Base-by-base conservation (phyloP, 2,113 vertebrate genomes). In the Origma solitaria region DNA sequence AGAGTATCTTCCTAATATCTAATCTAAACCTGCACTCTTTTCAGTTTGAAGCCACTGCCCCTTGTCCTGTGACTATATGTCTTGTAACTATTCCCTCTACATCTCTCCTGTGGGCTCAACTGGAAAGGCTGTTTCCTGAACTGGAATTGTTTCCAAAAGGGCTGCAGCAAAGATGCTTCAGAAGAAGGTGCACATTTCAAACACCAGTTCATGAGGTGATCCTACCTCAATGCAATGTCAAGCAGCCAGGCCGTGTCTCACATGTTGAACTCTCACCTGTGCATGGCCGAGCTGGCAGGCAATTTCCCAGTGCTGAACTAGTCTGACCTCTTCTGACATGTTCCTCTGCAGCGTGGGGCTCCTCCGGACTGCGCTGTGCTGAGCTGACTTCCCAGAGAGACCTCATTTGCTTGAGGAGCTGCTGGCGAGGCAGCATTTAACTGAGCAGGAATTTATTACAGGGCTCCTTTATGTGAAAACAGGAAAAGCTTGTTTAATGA, bases 401-500 rank as follows among this genome's bases (percentile, higher is more conserved):
- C 68, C 72, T 93, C 80, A 62, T 90, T 88, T 65, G 77, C 51
- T 81, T 86, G 33, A 82, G 78, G 91, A 96, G 78, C 91, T 97
- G 88, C 86, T 18, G 0, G 62, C 72, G 81, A 92, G 96, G 92
- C 86, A 95, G 60, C 86, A 47, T 78, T 97, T 94, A 81, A 80
- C 86, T 5, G 11, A 70, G 83, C 31, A 27, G 81, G 86, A 94
- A 90, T 94, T 65, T 56, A 86, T 92, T 94, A 92, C 8, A 3
- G 70, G 76, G 15, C 76, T 70, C 69, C 51, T 96, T 84, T 94
- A 44, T 71, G 88, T 86, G 66, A 62, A 54, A 94, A 94, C 96
- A 84, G 92, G 96, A 96, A 96, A 95, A 97, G 82, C 96, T 91
- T 25, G 94, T 92, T 94, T 78, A 75, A 81, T 86, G 19, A 76